A percentile compares a stretch with the other conserved stretches of the same genome.
phyloP scores from a whole-genome alignment of 2,797 vertebrate species.

The Parauchenoglanis punctatus region DNA sequence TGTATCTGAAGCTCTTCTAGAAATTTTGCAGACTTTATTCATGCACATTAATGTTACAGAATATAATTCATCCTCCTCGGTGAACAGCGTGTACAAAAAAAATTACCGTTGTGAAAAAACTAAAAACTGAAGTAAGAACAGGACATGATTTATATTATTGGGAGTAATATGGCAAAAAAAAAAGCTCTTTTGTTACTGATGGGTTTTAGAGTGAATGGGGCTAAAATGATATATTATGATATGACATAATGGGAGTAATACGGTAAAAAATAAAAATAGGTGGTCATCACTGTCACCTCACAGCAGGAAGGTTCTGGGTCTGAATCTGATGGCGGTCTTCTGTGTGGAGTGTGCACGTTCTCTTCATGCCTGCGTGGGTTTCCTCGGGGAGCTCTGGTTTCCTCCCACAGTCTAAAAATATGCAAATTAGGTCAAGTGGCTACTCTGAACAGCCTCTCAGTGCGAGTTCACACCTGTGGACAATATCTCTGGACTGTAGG shows the following conservation, averaged over 20 bases:
- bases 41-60: background rate
- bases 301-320: too few relatives aligned
- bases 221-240: background rate
- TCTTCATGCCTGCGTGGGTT: too few relatives aligned
- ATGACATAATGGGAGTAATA: background rate
- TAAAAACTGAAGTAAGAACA: too few relatives aligned
- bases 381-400: too few relatives aligned
- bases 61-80: background rate
- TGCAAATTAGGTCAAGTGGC: too few relatives aligned
- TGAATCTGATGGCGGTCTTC: too few relatives aligned
- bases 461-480: too few relatives aligned
- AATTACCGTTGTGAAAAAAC: background rate
- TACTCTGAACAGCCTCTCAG: too few relatives aligned
- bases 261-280: background rate
- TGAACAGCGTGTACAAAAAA: background rate
- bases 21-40: background rate
- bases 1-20: background rate
- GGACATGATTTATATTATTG: background rate
- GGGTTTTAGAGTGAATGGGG: background rate
- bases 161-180: background rate
- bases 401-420: too few relatives aligned
- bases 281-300: too few relatives aligned
- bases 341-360: too few relatives aligned
- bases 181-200: background rate
- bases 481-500: too few relatives aligned